Percentiles rank a stretch among this genome's conserved stretches.
Evolutionary conservation across 2,888 invertebrate species (phyloP).

Genomic region (Galerucella nymphaeae): DNA sequence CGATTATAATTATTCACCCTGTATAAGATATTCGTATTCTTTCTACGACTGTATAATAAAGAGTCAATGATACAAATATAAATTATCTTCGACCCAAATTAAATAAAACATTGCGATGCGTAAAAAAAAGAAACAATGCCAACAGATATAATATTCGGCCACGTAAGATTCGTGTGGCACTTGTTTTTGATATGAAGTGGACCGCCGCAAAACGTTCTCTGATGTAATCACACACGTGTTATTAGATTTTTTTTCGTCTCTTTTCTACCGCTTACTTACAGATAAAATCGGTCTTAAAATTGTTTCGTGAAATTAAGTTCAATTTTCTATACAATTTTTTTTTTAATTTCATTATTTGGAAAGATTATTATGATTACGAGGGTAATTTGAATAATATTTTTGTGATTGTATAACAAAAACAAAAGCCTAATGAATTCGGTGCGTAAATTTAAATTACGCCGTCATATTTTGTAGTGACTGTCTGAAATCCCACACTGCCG

Average conservation of each 20-base stretch:
- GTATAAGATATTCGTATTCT: conserved; percentile 2
- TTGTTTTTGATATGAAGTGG: conserved; percentile 16
- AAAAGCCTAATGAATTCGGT: conserved; percentile 34
- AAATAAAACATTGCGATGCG: conserved; percentile 12
- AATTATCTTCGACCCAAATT: conserved; percentile 14
- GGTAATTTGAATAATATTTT: neutral
- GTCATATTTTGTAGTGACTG: neutral
- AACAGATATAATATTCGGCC: conserved; percentile 21
- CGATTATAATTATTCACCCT: neutral
- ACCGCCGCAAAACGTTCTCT: conserved; percentile 6
- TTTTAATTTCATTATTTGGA: neutral
- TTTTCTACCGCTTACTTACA: neutral
- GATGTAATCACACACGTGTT: conserved; percentile 20
- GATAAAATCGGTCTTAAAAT: conserved; percentile 3
- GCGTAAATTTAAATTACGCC: conserved; percentile 25
- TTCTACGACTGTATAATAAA: conserved; percentile 1
- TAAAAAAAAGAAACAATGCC: conserved; percentile 15
- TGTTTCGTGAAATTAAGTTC: too few relatives aligned
- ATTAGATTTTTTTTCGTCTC: conserved; percentile 9
- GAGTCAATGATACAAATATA: conserved; percentile 18
- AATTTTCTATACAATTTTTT: too few relatives aligned
- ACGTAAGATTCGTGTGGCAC: conserved; percentile 26
- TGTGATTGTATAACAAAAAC: conserved; percentile 10
- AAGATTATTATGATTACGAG: neutral
- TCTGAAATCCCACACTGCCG: conserved; percentile 36